Base-by-base conservation (phyloP, 2,113 vertebrate genomes). In the Nannospalax galili region DNA sequence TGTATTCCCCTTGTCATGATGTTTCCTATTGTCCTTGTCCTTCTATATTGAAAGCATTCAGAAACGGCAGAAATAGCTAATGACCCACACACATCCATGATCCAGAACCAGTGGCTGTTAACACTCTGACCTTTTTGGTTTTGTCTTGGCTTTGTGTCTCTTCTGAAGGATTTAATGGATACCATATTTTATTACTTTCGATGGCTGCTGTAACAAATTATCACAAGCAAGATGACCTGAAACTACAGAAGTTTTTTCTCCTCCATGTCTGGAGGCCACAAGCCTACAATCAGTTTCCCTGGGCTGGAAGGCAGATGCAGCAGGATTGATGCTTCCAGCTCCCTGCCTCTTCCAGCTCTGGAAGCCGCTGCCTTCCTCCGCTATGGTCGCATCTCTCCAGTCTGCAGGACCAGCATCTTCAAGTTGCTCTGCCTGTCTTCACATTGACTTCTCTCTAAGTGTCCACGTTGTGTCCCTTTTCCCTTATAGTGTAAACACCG, bases 1-100 rank as follows among this genome's bases (percentile, higher is more conserved):
- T 72, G 89, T 2, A 87, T 24, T 82, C 24, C 85, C 56, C 17
- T 73, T 77, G 12, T 32, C 52, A 15, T 79, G 8, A 81, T 85
- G 37, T 42, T 84, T 88, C 64, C 67, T n/a, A 11, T n/a, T 81
- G 26, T 42, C 5, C 15, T 81, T 56, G 84, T 35, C 67, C 60
- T 35, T 22, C 60, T n/a, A n/a, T n/a, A n/a, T n/a, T n/a, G n/a
- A n/a, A n/a, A n/a, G n/a, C n/a, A n/a, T n/a, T 84, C 60, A 85
- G 62, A 88, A 88, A 84, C 91, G 28, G 17, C 75, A 95, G 73
- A 89, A 81, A 85, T 86, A 45, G 70, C 75, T 56, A 82, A 92
- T 81, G 60, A 70, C 6, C 37, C 37, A 69, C 17, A 87, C 84
- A n/a, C n/a, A n/a, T 11, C 40, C 35, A 82, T 84, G 78, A 91